Evolutionary conservation across 2,113 vertebrate genomes (phyloP).

Genomic region (Excalfactoria chinensis): DNA sequence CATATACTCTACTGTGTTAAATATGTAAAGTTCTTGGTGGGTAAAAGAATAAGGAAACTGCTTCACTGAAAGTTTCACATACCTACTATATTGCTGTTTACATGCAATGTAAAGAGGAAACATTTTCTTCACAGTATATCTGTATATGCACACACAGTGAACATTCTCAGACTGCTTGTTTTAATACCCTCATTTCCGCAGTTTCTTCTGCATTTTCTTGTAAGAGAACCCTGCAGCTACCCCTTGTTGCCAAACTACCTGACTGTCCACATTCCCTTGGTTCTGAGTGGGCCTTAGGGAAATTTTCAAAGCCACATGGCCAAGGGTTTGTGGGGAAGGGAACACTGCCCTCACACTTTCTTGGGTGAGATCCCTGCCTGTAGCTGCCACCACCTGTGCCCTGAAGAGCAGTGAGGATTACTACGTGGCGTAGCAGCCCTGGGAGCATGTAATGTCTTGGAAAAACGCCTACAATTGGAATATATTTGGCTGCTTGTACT

Average conservation of each 20-base stretch:
- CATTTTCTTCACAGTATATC: neutral
- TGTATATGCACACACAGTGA: rapidly evolving
- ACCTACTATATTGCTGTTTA: neutral
- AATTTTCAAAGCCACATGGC: rapidly evolving
- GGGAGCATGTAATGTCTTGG: neutral
- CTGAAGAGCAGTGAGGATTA: rapidly evolving
- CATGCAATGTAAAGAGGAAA: neutral
- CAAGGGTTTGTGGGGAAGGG: neutral
- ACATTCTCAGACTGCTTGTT: neutral
- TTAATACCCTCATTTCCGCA: neutral
- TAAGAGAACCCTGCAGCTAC: neutral
- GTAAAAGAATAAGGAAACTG: constrained; percentile 22
- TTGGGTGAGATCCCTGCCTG: neutral
- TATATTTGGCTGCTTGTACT: rapidly evolving
- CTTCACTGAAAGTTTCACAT: neutral
- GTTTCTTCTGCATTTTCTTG: neutral
- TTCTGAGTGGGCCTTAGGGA: rapidly evolving
- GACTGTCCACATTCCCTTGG: neutral
- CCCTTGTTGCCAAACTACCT: neutral
- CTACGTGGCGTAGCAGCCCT: neutral
- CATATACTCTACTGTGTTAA: neutral
- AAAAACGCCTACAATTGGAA: neutral
- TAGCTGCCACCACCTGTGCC: neutral
- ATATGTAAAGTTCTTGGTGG: constrained; percentile 53
- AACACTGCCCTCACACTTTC: neutral